Evolutionary conservation across 2,797 vertebrate species (phyloP), one percentile per base, ranked within the genome.

Genomic region (Crypturellus tataupa): DNA sequence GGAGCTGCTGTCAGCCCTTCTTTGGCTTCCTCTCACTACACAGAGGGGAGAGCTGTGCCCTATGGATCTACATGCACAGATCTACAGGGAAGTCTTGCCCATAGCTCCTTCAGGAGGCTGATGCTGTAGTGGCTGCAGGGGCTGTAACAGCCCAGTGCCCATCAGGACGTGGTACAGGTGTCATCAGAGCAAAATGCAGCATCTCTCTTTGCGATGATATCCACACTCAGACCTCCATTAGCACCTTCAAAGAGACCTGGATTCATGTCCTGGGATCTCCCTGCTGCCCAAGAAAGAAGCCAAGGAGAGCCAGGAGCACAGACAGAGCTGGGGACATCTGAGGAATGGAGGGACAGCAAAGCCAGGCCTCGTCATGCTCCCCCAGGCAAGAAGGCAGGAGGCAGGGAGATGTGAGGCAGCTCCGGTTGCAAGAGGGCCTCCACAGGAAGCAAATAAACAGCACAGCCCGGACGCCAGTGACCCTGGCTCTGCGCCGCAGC

Each of bases 321-420:
- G 53, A 17, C 53, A 60, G 31, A 23, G 8, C 10, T 35, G 65
- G 70, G 56, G 53, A 12, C 39, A 20, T 24, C 18, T 58, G 31
- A 78, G 67, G 31, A 3, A 1, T 19, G 78, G 46, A 77, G 33
- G 33, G 39, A 21, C 51, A 47, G 39, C 51, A 58, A 71, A 91
- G 24, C 14, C 40, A 49, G 31, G 8, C 27, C 27, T 64, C 19
- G 8, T 14, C 29, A 24, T 40, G 20, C 35, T 64, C 44, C 3
- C 44, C 0, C 0, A 64, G 33, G 49, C 58, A 23, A 68, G 31
- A 70, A 47, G 8, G 24, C 13, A 6, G 9, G 8, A 31, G 20
- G 17, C 53, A 55, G 19, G 17, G 29, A 55, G 29, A 31, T 16
- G 5, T 0, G 0, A 63, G 39, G 13, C 17, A 68, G 10, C 17